Percentiles rank a stretch among this genome's conserved stretches.
Conservation (phyloP, 1,140 invertebrate genomes). For the Triops longicaudatus region DNA sequence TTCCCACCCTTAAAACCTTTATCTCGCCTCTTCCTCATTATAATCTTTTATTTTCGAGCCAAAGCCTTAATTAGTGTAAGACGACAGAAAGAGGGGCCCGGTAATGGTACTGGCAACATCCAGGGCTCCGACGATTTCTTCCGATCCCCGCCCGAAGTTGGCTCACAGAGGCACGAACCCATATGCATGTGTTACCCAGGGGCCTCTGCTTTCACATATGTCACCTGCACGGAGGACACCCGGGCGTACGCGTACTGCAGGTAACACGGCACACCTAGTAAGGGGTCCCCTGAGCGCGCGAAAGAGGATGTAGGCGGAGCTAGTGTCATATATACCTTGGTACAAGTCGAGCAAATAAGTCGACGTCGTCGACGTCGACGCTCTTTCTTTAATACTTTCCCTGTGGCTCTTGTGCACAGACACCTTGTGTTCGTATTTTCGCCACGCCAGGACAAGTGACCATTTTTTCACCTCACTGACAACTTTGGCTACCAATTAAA, state of each 20-base stretch:
- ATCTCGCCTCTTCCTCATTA: too few relatives aligned
- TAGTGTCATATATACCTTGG: not conserved
- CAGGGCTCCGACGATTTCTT: not conserved
- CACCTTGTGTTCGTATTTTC: not conserved
- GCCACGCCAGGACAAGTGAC: not conserved
- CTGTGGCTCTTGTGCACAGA: not conserved
- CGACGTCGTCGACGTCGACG: conserved; percentile 9
- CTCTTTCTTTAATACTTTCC: conserved; percentile 12
- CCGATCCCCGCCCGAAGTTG: too few relatives aligned
- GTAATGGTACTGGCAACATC: too few relatives aligned
- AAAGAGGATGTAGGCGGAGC: not conserved
- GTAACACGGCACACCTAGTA: not conserved
- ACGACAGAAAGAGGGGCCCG: too few relatives aligned
- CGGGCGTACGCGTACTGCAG: not conserved
- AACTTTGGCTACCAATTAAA: not conserved
- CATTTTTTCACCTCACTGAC: not conserved
- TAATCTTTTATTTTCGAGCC: too few relatives aligned
- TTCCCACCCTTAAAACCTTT: too few relatives aligned
- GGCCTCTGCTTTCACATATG: not conserved
- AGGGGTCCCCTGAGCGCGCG: conserved; percentile 1
- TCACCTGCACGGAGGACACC: not conserved
- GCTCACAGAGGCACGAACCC: too few relatives aligned
- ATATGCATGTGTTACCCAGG: too few relatives aligned
- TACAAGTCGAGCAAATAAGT: not conserved
- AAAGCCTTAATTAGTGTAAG: too few relatives aligned